These are phyloP conservation scores for Agonopterix subpropinquella DNA, from an alignment of 2,888 invertebrate genomes.

Conservation along the genomic window DNA sequence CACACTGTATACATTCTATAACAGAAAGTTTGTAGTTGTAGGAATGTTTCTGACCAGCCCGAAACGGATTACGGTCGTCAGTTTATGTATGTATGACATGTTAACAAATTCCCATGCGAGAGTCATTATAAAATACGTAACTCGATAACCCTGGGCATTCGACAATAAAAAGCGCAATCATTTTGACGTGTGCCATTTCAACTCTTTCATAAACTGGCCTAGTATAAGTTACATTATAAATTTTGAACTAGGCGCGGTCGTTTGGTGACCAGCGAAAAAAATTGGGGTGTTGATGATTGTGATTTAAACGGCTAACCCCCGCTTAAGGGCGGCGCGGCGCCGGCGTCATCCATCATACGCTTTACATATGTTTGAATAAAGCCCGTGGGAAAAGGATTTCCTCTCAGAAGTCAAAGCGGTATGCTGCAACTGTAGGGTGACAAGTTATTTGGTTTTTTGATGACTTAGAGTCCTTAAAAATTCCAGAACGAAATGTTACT, in stretches of 20 bases:
- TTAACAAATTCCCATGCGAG: constrained; percentile 4
- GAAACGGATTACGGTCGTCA: no score
- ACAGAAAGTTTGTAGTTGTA: no score
- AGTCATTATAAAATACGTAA: constrained; percentile 28
- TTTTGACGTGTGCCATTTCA: constrained; percentile 60
- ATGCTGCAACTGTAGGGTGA: constrained; percentile 50
- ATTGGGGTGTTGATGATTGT: constrained; percentile 60
- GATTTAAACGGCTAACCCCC: constrained; percentile 69
- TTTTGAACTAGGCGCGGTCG: constrained; percentile 41
- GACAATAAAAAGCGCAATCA: constrained; percentile 65
- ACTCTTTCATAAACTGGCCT: constrained; percentile 46
- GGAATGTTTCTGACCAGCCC: no score
- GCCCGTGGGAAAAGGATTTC: constrained; percentile 77
- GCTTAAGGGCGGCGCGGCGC: constrained; percentile 22
- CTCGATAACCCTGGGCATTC: constrained; percentile 44
- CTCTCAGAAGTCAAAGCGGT: constrained; percentile 70
- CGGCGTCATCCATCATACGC: constrained; percentile 73
- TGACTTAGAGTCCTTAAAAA: background rate
- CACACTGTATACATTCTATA: no score
- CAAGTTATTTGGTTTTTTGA: constrained; percentile 16
- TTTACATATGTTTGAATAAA: constrained; percentile 78
- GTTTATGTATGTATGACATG: background rate
- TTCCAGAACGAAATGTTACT: background rate
- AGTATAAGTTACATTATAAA: constrained; percentile 63
- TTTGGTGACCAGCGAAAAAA: constrained; percentile 68